Percentiles rank a stretch among this genome's conserved stretches.
Conservation (phyloP, 2,888 invertebrate species). For the Zygothrica quintamaculata region DNA sequence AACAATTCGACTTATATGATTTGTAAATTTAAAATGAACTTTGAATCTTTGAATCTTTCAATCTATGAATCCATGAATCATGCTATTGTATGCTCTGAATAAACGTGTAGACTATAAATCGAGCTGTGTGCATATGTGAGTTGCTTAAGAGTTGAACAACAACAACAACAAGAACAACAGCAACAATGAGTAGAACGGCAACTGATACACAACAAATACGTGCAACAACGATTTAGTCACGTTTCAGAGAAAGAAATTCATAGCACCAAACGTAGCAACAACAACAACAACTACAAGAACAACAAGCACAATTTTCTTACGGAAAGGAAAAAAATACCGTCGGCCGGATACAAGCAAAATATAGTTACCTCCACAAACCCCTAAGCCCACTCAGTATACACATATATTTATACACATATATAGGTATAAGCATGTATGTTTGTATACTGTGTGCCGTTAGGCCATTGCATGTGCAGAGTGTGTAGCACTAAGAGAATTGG, state of each 20-base stretch:
- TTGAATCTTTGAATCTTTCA: too few relatives aligned
- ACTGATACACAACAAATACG: constrained; percentile 64
- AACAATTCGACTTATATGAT: too few relatives aligned
- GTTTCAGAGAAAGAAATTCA: constrained; percentile 59
- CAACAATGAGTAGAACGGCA: constrained; percentile 10
- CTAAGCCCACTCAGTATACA: constrained; percentile 7
- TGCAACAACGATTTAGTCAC: constrained; percentile 73
- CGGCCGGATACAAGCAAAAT: constrained; percentile 65
- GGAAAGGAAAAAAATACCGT: constrained; percentile 43
- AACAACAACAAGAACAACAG: constrained; percentile 13
- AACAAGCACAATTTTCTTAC: constrained; percentile 34
- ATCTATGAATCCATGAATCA: not conserved
- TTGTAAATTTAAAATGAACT: too few relatives aligned
- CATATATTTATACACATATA: constrained; percentile 23
- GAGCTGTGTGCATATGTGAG: constrained; percentile 6
- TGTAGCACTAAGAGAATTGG: constrained; percentile 40
- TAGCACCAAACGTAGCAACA: constrained; percentile 30
- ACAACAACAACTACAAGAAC: constrained; percentile 16
- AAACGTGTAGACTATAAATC: constrained; percentile 8
- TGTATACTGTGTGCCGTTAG: constrained; percentile 28
- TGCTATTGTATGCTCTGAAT: constrained; percentile 2
- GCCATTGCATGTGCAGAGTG: constrained; percentile 60
- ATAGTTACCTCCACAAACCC: constrained; percentile 39
- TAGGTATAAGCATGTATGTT: constrained; percentile 11
- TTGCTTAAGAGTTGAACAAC: constrained; percentile 27